A percentile compares a stretch with the other conserved stretches of the same genome.
Evolutionary conservation across 2,888 invertebrate species (phyloP).

Genomic region (Rhyacophila evoluta): DNA sequence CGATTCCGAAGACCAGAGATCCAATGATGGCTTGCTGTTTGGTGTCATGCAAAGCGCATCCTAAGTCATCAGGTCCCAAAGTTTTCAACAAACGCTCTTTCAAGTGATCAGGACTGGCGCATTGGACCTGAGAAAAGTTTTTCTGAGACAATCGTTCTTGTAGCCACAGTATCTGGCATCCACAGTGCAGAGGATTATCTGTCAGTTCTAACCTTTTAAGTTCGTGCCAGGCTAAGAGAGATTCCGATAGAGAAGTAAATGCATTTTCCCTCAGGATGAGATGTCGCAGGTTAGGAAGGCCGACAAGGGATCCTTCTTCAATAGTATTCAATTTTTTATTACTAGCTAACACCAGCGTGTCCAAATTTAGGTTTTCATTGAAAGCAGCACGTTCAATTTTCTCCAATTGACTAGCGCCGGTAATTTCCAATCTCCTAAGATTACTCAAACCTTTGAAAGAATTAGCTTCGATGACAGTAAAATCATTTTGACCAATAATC

Average conservation of each 20-base stretch:
- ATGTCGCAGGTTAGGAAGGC: constrained; percentile 82
- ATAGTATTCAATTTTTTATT: constrained; percentile 81
- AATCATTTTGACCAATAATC: constrained; percentile 86
- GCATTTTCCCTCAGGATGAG: constrained; percentile 84
- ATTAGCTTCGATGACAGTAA: constrained; percentile 76
- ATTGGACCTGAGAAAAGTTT: constrained; percentile 79
- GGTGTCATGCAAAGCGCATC: constrained; percentile 84
- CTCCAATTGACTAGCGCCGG: constrained; percentile 80
- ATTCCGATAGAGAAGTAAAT: constrained; percentile 80
- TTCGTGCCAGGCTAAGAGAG: constrained; percentile 83
- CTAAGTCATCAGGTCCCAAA: constrained; percentile 81
- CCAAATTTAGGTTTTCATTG: constrained; percentile 83
- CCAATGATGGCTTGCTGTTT: constrained; percentile 85
- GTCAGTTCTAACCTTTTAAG: constrained; percentile 81
- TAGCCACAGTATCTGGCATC: constrained; percentile 85
- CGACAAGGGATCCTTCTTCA: constrained; percentile 82
- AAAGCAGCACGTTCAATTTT: constrained; percentile 83
- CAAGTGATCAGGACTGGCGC: constrained; percentile 79
- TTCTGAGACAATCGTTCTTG: constrained; percentile 77
- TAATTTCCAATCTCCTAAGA: constrained; percentile 81
- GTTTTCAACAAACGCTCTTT: constrained; percentile 77
- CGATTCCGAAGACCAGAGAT: constrained; percentile 79
- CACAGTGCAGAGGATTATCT: constrained; percentile 86
- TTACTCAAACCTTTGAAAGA: constrained; percentile 85
- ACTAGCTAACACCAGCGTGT: constrained; percentile 79